Conservation (phyloP, 2,113 vertebrate species). For the Rhabdomys dilectus region DNA sequence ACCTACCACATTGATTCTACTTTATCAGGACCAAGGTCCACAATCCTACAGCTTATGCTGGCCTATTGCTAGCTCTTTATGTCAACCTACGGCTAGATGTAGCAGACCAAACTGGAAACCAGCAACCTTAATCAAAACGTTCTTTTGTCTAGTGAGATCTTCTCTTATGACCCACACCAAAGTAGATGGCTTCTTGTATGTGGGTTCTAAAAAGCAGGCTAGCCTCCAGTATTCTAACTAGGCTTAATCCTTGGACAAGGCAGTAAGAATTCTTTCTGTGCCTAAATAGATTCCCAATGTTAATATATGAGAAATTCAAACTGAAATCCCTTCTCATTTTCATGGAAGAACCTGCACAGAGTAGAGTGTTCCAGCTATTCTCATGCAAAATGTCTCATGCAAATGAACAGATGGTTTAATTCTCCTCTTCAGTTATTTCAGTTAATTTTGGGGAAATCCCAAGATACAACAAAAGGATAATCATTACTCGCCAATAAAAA, state of each 20-base stretch:
- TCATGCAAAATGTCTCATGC: constrained; percentile 1
- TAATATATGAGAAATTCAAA: constrained; percentile 22
- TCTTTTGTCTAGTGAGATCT: neutral
- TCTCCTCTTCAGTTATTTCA: constrained; percentile 18
- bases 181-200: neutral
- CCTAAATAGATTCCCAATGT: neutral
- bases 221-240: neutral
- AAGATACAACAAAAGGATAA: constrained; percentile 33
- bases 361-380: neutral
- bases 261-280: constrained; percentile 21
- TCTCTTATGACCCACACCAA: neutral
- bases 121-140: neutral
- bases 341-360: neutral
- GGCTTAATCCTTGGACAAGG: neutral
- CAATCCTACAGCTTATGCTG: accelerated
- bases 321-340: constrained; percentile 27
- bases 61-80: neutral
- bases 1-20: neutral
- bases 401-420: constrained; percentile 34
- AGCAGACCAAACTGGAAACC: neutral
- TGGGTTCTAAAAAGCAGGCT: neutral
- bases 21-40: neutral
- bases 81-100: neutral
- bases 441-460: neutral
- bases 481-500: constrained; percentile 8